phyloP scores from a whole-genome alignment of 2,797 vertebrate genomes.

The Sebastes steindachneri region DNA sequence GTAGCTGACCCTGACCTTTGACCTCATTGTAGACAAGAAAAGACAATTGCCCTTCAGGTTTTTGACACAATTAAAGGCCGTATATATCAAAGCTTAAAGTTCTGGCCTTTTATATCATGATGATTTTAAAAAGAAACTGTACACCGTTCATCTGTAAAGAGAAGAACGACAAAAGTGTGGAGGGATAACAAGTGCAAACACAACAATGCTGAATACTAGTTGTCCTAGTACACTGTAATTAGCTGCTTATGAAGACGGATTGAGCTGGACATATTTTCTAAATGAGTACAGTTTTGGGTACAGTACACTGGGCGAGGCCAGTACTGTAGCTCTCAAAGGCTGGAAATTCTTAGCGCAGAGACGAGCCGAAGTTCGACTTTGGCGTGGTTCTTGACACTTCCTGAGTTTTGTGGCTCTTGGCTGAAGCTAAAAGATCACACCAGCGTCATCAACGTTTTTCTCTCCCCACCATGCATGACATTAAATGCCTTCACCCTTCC shows the following conservation, averaged over 20 bases:
- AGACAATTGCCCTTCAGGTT: background rate
- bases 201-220: background rate
- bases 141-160: background rate
- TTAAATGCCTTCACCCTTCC: slow-evolving; percentile 23
- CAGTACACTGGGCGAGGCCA: background rate
- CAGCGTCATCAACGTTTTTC: background rate
- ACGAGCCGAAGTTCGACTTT: slow-evolving; percentile 1
- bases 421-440: slow-evolving; percentile 18
- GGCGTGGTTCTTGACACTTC: slow-evolving; percentile 45
- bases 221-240: background rate
- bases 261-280: background rate
- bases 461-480: background rate
- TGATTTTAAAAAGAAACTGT: background rate
- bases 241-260: background rate
- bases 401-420: slow-evolving; percentile 47
- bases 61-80: background rate
- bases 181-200: background rate
- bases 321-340: background rate
- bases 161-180: background rate
- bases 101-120: background rate
- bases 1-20: slow-evolving; percentile 20
- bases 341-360: background rate
- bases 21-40: background rate
- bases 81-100: background rate
- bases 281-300: background rate